A percentile compares a stretch with the other conserved stretches of the same genome.
phyloP scores from a whole-genome alignment of 2,888 invertebrate genomes.

The Erebia ligea region DNA sequence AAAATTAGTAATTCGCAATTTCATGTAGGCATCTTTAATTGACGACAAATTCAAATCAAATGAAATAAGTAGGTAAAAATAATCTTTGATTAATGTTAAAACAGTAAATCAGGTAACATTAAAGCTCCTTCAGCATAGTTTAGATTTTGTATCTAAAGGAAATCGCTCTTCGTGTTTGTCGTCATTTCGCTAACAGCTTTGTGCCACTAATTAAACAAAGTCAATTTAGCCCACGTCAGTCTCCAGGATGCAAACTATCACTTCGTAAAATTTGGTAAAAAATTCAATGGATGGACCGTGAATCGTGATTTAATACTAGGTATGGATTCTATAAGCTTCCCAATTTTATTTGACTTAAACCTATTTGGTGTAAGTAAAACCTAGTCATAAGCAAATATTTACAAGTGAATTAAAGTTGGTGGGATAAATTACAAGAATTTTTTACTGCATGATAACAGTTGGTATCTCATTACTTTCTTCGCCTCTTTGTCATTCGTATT shows the following conservation, averaged over 20 bases:
- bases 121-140: not conserved
- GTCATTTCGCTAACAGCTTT: not conserved
- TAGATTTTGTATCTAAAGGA: not conserved
- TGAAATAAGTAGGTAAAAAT: too few species aligned
- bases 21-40: not conserved
- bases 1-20: not conserved
- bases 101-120: not conserved
- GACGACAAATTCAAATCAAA: not conserved
- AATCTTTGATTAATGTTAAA: too few species aligned
- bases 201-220: not conserved
- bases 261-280: too few species aligned
- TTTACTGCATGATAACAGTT: conserved; percentile 12
- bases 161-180: not conserved
- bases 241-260: too few species aligned
- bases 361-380: too few species aligned
- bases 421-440: not conserved
- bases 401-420: not conserved
- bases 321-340: too few species aligned
- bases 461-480: conserved; percentile 33
- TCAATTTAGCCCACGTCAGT: too few species aligned
- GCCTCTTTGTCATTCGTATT: conserved; percentile 32
- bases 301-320: too few species aligned
- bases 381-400: too few species aligned
- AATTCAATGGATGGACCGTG: too few species aligned
- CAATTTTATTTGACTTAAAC: too few species aligned